A percentile compares a stretch with the other conserved stretches of the same genome.
Conservation (phyloP, 1,140 invertebrate species). For the Luehdorfia chinensis region DNA sequence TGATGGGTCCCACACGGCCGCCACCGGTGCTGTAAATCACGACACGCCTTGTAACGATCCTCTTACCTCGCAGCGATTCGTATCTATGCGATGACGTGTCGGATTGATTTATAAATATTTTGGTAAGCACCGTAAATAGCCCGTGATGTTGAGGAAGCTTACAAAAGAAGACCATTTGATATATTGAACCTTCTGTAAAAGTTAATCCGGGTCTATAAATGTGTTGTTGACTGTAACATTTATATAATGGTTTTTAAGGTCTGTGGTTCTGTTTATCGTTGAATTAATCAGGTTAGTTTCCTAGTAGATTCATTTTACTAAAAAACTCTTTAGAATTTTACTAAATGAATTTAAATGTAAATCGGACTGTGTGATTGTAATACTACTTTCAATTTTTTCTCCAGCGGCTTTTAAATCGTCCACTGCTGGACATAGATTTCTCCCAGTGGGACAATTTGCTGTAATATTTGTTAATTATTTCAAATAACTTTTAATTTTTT, state of each 20-base stretch:
- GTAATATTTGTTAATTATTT: no score
- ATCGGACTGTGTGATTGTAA: no score
- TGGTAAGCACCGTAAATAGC: not conserved
- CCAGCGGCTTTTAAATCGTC: no score
- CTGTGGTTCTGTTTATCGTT: not conserved
- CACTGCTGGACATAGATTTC: no score
- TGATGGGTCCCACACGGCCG: conserved; percentile 34
- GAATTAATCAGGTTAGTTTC: no score
- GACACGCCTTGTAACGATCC: conserved; percentile 23
- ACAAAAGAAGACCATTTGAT: not conserved
- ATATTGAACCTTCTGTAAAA: not conserved
- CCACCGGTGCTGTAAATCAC: conserved; percentile 27
- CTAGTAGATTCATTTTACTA: no score
- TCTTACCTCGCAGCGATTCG: not conserved
- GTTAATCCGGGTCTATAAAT: not conserved
- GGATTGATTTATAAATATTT: conserved; percentile 13
- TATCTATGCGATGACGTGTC: conserved; percentile 20
- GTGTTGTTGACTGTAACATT: not conserved
- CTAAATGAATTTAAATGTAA: no score
- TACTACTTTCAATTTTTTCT: no score
- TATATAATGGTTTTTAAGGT: not conserved
- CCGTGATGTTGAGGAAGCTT: not conserved
- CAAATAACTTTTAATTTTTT: no score
- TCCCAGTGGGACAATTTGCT: no score
- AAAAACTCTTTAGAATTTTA: no score